Conservation (phyloP, 1,140 invertebrate genomes). For the Metopolophium dirhodum region DNA sequence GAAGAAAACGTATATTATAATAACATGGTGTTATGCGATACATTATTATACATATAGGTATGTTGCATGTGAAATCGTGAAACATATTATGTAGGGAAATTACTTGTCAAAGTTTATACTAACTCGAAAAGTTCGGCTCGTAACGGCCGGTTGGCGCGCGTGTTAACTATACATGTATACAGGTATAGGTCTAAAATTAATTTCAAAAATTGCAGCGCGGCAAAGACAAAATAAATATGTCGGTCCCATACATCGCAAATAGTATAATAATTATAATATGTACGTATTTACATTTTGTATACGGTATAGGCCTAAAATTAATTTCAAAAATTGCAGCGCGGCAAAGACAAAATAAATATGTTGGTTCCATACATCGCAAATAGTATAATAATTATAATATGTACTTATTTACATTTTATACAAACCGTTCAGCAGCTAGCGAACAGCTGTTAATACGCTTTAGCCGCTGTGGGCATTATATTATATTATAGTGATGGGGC, state of each 20-base stretch:
- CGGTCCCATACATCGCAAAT: neutral
- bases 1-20: conserved; percentile 4
- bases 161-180: neutral
- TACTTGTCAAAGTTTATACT: conserved; percentile 3
- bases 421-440: neutral
- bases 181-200: neutral
- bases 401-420: neutral
- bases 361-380: neutral
- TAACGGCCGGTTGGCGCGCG: neutral
- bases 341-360: neutral
- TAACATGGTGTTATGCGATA: neutral
- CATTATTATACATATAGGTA: neutral
- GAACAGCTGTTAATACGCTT: neutral
- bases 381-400: neutral
- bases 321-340: neutral
- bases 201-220: neutral
- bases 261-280: neutral
- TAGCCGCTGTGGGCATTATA: neutral
- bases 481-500: neutral
- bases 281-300: too few species aligned
- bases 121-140: neutral
- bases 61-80: neutral
- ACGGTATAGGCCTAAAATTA: neutral
- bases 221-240: conserved; percentile 1
- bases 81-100: neutral